Base-by-base conservation (phyloP, 2,888 invertebrate genomes). In the Trilocha varians region DNA sequence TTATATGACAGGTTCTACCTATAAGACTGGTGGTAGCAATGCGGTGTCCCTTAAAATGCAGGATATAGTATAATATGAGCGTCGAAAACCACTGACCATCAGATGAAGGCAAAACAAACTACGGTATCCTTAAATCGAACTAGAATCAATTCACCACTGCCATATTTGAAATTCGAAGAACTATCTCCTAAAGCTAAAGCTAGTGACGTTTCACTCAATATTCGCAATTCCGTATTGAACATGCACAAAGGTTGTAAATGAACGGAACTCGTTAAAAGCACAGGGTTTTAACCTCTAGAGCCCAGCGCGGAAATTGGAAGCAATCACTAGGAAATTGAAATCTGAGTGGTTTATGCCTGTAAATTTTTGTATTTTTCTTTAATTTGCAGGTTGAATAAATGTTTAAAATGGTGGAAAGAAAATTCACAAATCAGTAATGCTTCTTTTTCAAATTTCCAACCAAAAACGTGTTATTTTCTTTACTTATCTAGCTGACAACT, bases 221-320 rank as follows among this genome's bases (percentile, higher is more conserved):
- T 49, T 40, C 45, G 8, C 25, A 25, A 9, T 25, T 25, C 25
- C 25, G 25, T 25, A 5, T 25, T 25, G 25, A 41, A 14, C 25
- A 34, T 34, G 40, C 32, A 38, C 32, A 50, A 50, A 47, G 42
- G 53, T 53, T 51, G 48, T 41, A 55, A 53, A 54, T 52, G 40
- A 51, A 39, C 36, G 33, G 35, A 40, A 46, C 52, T 56, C 51
- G 52, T 54, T 59, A 57, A 53, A 44, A 38, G 45, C 42, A 44
- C 52, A 47, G 49, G 49, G 42, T 49, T 53, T 43, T 42, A 52
- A 47, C 50, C 55, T 49, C 58, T 36, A 44, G 47, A 48, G 51
- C 42, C 43, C 43, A 35, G 40, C 37, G 42, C 50, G 55, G 53
- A 53, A 59, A 61, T 63, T 59, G 57, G 56, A 59, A 50, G 53